Evolutionary conservation across 2,888 invertebrate genomes (phyloP).

Genomic region (Spialia ferax): DNA sequence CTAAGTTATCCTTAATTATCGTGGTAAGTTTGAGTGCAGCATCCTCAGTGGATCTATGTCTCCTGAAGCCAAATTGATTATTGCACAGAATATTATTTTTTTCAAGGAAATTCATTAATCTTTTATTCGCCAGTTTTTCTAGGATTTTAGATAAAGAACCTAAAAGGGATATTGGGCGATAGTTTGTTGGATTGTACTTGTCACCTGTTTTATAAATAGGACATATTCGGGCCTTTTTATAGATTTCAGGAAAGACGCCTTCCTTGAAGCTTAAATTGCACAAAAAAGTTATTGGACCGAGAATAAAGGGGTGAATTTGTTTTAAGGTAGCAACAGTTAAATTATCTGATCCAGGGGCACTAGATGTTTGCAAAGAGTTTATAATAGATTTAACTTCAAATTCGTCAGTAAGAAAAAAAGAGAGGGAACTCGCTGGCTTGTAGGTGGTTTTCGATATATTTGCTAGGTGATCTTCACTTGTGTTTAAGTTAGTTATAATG

Average conservation of each 20-base stretch:
- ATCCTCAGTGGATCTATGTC: not conserved
- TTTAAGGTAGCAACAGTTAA: not conserved
- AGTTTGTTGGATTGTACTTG: constrained; percentile 8
- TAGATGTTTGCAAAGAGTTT: not conserved
- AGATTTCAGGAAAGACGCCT: constrained; percentile 7
- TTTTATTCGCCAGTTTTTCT: constrained; percentile 15
- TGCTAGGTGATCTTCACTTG: constrained; percentile 14
- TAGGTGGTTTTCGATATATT: not conserved
- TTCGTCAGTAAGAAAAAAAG: constrained; percentile 14
- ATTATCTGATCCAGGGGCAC: not conserved
- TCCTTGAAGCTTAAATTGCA: constrained; percentile 10
- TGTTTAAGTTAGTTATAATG: constrained; percentile 22
- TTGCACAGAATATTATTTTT: not conserved
- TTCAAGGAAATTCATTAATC: constrained; percentile 8
- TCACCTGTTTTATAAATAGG: constrained; percentile 15
- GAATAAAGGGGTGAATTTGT: not conserved
- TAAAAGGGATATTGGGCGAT: constrained; percentile 13
- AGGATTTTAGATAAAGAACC: constrained; percentile 8
- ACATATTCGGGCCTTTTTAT: constrained; percentile 5
- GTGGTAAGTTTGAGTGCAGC: not conserved
- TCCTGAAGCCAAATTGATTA: constrained; percentile 16
- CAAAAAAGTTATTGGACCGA: not conserved
- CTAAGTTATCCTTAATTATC: not conserved
- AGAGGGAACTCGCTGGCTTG: constrained; percentile 20
- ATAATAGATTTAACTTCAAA: not conserved